Base-by-base conservation (phyloP, 1,140 invertebrate species). In the Subanguina moxae region DNA sequence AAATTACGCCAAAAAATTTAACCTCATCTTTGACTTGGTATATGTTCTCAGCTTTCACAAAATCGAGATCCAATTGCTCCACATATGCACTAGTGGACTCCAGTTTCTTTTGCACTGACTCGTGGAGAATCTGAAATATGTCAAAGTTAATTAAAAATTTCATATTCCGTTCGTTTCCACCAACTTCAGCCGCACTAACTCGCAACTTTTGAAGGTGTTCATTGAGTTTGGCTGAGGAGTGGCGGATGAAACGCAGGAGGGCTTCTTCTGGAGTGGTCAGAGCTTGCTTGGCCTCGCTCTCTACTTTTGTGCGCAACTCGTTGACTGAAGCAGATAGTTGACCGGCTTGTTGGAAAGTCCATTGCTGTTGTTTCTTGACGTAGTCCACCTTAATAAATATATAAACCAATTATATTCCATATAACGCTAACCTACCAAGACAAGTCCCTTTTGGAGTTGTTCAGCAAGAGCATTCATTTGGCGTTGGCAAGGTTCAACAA, bases 341-440 rank as follows among this genome's bases (percentile, higher is more conserved):
- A 7, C 64, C 62, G 42, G 66, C 32, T 32, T 72, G 62, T 21
- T 73, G 46, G 45, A 45, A 74, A 1, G 71, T 66, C 70, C 70
- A 72, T 30, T 72, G 59, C 11, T 48, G 52, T 9, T 38, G 56
- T 28, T n/a, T 45, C 48, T 61, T 56, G 21, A 72, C 43, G 62
- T 65, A 73, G 8, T 72, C 71, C 27, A 74, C 67, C 70, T 65
- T 11, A 15, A 19, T 42, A 28, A 19, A 57, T 15, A 0, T 15
- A 38, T 38, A 5, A 38, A n/a, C n/a, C n/a, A n/a, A n/a, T n/a
- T n/a, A n/a, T n/a, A n/a, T n/a, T n/a, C n/a, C n/a, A n/a, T n/a
- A n/a, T n/a, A n/a, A n/a, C n/a, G n/a, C n/a, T n/a, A n/a, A n/a
- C 70, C 11, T 38, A 72, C 70, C 17, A 72, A 30, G 48, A 74